A percentile compares a stretch with the other conserved stretches of the same genome.
Evolutionary conservation across 1,140 invertebrate genomes (phyloP).

Genomic region (Lasioglossum baleicum): DNA sequence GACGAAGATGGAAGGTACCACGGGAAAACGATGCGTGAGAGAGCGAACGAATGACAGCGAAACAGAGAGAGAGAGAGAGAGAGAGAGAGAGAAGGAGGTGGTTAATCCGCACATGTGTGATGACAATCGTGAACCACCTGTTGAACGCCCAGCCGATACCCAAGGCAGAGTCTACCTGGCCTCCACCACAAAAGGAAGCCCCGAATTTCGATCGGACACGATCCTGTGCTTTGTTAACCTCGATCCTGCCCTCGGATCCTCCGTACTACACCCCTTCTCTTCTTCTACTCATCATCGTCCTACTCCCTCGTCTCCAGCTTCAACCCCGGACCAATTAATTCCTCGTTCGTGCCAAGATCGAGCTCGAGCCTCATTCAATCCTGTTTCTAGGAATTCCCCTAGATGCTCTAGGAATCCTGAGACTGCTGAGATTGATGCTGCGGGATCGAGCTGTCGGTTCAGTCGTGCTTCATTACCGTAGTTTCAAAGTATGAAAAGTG

Average conservation of each 20-base stretch:
- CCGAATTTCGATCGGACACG: conserved; percentile 50
- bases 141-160: conserved; percentile 61
- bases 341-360: background rate
- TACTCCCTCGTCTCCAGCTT: too few relatives aligned
- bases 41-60: conserved; percentile 13
- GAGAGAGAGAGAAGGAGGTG: conserved; percentile 34
- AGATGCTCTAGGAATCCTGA: too few relatives aligned
- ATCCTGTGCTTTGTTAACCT: conserved; percentile 37
- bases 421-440: too few relatives aligned
- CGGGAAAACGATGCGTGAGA: background rate
- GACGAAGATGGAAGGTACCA: background rate
- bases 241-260: conserved; percentile 9
- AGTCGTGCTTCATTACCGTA: too few relatives aligned
- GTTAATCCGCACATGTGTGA: conserved; percentile 67
- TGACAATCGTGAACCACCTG: conserved; percentile 68
- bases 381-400: conserved; percentile 6
- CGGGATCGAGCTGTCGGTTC: too few relatives aligned
- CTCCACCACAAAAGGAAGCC: conserved; percentile 50
- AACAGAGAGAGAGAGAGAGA: conserved; percentile 28
- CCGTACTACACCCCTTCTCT: background rate
- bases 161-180: conserved; percentile 43
- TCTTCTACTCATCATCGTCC: too few relatives aligned
- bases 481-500: too few relatives aligned
- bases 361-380: background rate
- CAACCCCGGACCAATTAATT: conserved; percentile 6